Conservation (phyloP, 2,113 vertebrate species). For the Podilymbus podiceps region DNA sequence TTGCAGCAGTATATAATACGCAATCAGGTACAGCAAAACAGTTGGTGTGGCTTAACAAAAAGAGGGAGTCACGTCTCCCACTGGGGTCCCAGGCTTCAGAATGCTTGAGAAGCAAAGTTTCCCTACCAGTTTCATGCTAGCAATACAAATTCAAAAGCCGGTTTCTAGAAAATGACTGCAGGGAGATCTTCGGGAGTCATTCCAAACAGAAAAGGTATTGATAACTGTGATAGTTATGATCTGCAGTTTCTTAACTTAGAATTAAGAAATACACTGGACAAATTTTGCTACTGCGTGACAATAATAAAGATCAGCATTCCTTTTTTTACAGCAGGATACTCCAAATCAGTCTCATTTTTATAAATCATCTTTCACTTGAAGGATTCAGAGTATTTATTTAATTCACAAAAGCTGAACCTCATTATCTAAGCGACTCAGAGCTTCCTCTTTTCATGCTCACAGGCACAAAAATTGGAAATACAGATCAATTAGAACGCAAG, state of each 20-base stretch:
- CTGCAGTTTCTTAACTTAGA: not conserved
- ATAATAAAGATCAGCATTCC: not conserved
- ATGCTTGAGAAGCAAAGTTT: not conserved
- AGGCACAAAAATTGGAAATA: not conserved
- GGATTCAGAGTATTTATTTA: not conserved
- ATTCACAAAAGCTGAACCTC: not conserved
- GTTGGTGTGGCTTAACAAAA: not conserved
- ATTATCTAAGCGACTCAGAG: not conserved
- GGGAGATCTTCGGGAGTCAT: not conserved
- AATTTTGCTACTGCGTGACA: not conserved
- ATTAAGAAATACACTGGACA: not conserved
- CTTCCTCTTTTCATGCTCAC: not conserved
- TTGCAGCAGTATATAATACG: not conserved
- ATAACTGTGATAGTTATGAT: not conserved
- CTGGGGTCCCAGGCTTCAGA: not conserved
- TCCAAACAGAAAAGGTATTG: not conserved
- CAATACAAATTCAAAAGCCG: not conserved
- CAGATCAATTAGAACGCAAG: no score
- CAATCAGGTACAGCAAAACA: not conserved
- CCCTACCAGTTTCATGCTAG: not conserved
- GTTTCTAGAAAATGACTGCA: not conserved
- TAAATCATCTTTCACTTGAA: not conserved
- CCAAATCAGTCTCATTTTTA: not conserved
- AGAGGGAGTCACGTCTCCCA: not conserved
- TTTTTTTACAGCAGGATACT: not conserved